Base-by-base conservation (phyloP, 2,888 invertebrate genomes). In the Esperia sulphurella region DNA sequence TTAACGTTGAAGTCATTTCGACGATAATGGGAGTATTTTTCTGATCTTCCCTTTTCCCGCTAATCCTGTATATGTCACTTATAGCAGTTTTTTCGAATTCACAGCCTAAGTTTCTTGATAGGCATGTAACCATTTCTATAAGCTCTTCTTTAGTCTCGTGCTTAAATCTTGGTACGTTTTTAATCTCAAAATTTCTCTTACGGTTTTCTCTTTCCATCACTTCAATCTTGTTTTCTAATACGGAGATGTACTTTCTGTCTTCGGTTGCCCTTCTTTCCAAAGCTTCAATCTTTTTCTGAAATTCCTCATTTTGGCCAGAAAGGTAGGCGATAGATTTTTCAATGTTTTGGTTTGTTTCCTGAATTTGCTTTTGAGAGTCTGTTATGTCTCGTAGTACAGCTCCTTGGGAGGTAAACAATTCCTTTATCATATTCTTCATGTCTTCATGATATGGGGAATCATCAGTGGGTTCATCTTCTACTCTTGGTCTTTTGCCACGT, bases 151-250 rank as follows among this genome's bases (percentile, higher is more conserved):
- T 51, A 0, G 50, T 45, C 42, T 59, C 59, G 1, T 31, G 46
- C 0, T 43, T 12, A 8, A 37, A 42, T 39, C 48, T 57, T 0
- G 53, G 58, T 0, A 55, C 55, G 43, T 54, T 57, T 45, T 59
- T 52, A 31, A 53, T 49, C 45, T 53, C 50, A 9, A 54, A 46
- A 41, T 50, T 51, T 5, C 48, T 35, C 41, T 58, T 55, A 3
- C 53, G 38, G 8, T 13, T 40, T 0, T 10, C 42, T 35, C n/a
- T 49, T 35, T 54, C 53, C 30, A 55, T 7, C n/a, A 52, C 54
- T 31, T 56, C 56, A 8, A 58, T 43, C 33, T 50, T 49, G 12
- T 50, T 45, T 13, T 55, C 59, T 8, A 57, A 39, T 9, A 50
- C 13, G 4, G 41, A 44, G 8, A 56, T 51, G 10, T 54, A 51